These are phyloP conservation scores for Machimus rusticus DNA, from an alignment of 2,888 invertebrate genomes.

Conservation along the genomic window DNA sequence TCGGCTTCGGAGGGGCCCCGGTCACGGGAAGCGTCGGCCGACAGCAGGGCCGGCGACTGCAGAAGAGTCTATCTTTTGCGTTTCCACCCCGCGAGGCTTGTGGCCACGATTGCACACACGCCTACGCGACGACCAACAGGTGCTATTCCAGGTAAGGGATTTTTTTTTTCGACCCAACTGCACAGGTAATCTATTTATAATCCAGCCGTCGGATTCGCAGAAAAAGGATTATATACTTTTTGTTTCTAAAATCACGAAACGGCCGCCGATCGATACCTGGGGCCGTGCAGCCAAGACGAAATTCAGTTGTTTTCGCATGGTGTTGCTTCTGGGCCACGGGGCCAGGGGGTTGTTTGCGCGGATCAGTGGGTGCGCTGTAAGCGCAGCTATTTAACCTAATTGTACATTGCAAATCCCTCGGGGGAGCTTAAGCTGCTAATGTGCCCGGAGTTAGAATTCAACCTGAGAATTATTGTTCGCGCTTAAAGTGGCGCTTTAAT, in stretches of 20 bases:
- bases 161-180: background rate
- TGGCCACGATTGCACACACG: slow-evolving; percentile 52
- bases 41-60: slow-evolving; percentile 59
- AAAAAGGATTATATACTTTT: background rate
- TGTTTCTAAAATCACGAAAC: background rate
- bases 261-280: background rate
- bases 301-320: background rate
- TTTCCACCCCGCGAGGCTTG: slow-evolving; percentile 58
- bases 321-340: background rate
- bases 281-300: background rate
- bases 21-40: slow-evolving; percentile 56
- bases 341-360: background rate
- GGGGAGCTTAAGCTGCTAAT: background rate
- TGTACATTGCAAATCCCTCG: background rate
- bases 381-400: background rate
- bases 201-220: background rate
- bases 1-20: slow-evolving; percentile 35
- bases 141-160: slow-evolving; percentile 48
- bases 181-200: background rate
- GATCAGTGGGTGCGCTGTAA: background rate
- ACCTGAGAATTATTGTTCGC: background rate
- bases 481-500: background rate
- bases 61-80: slow-evolving; percentile 62
- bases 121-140: slow-evolving; percentile 25
- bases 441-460: background rate